A percentile compares a stretch with the other conserved stretches of the same genome.
These are phyloP conservation scores for Cactoblastis cactorum DNA, from an alignment of 2,888 invertebrate species.

Conservation along the genomic window DNA sequence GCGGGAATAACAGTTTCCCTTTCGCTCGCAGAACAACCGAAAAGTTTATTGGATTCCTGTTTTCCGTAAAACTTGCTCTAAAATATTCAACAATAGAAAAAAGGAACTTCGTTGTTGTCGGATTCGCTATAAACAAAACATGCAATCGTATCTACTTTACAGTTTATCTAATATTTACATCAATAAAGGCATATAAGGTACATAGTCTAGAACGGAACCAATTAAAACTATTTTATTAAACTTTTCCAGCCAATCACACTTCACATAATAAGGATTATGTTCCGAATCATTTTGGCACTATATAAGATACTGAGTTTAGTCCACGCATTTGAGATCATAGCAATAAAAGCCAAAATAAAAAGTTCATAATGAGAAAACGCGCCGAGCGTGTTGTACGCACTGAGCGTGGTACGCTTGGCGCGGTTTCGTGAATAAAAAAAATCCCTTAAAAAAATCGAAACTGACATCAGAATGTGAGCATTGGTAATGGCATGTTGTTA, in stretches of 20 bases:
- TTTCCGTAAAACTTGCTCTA: too few species aligned
- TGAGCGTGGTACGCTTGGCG: background rate
- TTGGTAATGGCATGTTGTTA: too few species aligned
- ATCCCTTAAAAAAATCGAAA: background rate
- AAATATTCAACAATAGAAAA: too few species aligned
- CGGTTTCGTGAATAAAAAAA: too few species aligned
- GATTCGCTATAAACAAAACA: background rate
- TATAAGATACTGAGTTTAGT: constrained; percentile 31
- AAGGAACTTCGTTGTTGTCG: too few species aligned
- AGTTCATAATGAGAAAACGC: background rate
- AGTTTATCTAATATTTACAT: constrained; percentile 13
- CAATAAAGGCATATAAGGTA: background rate
- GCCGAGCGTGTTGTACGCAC: background rate
- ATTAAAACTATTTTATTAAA: background rate
- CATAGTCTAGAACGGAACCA: background rate
- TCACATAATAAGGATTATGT: constrained; percentile 11
- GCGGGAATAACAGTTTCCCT: too few species aligned
- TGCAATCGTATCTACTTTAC: background rate
- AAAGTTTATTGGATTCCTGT: too few species aligned
- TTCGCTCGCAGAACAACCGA: too few species aligned
- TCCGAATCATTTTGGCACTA: constrained; percentile 38
- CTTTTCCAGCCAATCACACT: background rate
- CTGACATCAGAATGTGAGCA: background rate
- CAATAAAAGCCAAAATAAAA: background rate
- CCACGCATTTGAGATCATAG: constrained; percentile 10